Percentiles rank a stretch among this genome's conserved stretches.
phyloP scores from a whole-genome alignment of 1,140 invertebrate species.

The Trachymyrmex cornetzi region DNA sequence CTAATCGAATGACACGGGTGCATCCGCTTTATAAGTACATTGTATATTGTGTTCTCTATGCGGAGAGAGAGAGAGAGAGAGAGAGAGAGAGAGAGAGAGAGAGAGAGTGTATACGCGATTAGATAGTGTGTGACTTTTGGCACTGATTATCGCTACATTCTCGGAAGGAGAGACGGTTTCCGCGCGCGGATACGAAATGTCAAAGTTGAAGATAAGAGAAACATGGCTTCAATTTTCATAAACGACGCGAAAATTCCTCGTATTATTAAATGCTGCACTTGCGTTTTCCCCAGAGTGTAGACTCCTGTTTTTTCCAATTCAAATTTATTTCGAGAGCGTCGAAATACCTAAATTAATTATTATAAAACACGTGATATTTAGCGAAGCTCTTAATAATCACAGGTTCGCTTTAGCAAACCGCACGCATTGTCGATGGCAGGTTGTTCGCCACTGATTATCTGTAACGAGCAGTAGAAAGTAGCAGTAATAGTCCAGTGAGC shows the following conservation, averaged over 20 bases:
- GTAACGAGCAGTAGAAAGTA: slow-evolving; percentile 62
- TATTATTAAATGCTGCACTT: not conserved
- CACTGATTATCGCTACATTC: slow-evolving; percentile 48
- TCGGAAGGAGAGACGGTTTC: not conserved
- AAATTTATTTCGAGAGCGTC: not conserved
- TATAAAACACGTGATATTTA: slow-evolving; percentile 19
- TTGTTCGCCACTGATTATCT: slow-evolving; percentile 59
- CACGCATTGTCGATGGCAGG: slow-evolving; percentile 41
- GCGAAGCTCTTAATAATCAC: not conserved
- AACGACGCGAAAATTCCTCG: not conserved
- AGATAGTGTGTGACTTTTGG: slow-evolving; percentile 47
- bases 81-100: too few relatives aligned
- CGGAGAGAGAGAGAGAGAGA: too few relatives aligned
- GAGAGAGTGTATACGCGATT: not conserved
- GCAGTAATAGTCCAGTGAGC: slow-evolving; percentile 63
- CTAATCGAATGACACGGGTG: not conserved
- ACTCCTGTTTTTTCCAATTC: too few relatives aligned
- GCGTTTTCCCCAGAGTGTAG: not conserved
- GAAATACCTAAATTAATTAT: slow-evolving; percentile 24
- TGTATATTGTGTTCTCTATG: slow-evolving; percentile 7
- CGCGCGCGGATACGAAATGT: not conserved
- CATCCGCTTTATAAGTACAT: not conserved
- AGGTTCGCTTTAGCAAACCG: slow-evolving; percentile 18
- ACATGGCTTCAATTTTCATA: not conserved
- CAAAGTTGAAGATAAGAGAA: slow-evolving; percentile 21